Conservation (phyloP, 2,113 vertebrate species). For the Anarrhichthys ocellatus region DNA sequence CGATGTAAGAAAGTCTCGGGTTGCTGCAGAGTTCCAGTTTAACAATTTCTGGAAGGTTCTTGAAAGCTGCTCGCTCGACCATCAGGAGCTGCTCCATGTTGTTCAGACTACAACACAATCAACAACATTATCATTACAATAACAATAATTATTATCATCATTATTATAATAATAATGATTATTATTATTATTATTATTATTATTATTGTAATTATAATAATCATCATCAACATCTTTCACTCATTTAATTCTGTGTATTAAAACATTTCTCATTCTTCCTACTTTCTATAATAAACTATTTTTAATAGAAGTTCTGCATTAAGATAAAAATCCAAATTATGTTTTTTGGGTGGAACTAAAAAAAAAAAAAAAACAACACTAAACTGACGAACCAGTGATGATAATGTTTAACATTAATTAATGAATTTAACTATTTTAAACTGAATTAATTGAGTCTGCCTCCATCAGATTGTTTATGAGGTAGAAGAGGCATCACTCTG, state of each 20-base stretch:
- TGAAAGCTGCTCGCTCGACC: slow-evolving; percentile 82
- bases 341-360: too few species aligned
- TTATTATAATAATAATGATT: too few species aligned
- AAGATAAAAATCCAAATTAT: too few species aligned
- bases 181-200: too few species aligned
- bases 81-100: slow-evolving; percentile 85
- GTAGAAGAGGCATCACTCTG: background rate
- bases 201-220: too few species aligned
- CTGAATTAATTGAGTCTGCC: background rate
- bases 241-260: too few species aligned
- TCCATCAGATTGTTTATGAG: background rate
- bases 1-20: slow-evolving; percentile 81
- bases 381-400: too few species aligned
- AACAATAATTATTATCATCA: background rate
- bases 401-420: background rate
- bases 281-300: too few species aligned
- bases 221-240: too few species aligned
- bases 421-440: background rate
- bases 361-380: too few species aligned
- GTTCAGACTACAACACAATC: slow-evolving; percentile 79
- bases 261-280: too few species aligned
- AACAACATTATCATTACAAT: background rate
- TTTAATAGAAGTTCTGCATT: too few species aligned
- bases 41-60: slow-evolving; percentile 84
- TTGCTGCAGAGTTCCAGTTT: slow-evolving; percentile 86